A percentile compares a stretch with the other conserved stretches of the same genome.
Conservation (phyloP, 1,140 invertebrate species). For the Anoplophora glabripennis region DNA sequence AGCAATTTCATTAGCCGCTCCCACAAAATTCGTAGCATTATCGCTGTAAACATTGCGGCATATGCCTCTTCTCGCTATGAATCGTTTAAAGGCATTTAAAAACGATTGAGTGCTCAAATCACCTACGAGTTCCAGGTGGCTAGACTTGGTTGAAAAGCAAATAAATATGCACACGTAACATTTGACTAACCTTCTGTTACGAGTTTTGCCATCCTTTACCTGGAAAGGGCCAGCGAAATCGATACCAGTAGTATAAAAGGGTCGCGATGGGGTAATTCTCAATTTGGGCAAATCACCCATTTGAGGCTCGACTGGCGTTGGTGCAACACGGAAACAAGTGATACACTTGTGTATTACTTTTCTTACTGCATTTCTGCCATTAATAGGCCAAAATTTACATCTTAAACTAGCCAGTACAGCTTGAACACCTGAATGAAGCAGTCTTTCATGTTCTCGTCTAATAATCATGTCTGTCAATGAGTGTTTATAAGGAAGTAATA, state of each 20-base stretch:
- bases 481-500: constrained; percentile 27
- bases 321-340: background rate
- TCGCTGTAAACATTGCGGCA: constrained; percentile 32
- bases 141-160: constrained; percentile 37
- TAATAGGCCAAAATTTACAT: constrained; percentile 22
- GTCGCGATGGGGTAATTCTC: constrained; percentile 29
- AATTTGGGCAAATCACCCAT: constrained; percentile 44
- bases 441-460: constrained; percentile 19
- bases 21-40: constrained; percentile 39
- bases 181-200: background rate
- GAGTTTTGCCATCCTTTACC: constrained; percentile 4
- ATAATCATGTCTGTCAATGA: constrained; percentile 26
- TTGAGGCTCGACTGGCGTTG: constrained; percentile 17
- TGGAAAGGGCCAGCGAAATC: constrained; percentile 45
- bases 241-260: constrained; percentile 37
- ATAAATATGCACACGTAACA: constrained; percentile 45
- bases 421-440: constrained; percentile 18
- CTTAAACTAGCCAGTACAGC: constrained; percentile 17
- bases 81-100: constrained; percentile 39
- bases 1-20: background rate
- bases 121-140: constrained; percentile 36
- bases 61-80: constrained; percentile 33
- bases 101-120: constrained; percentile 32
- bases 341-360: constrained; percentile 16
- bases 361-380: constrained; percentile 19